These are phyloP conservation scores for Listronotus bonariensis DNA, from an alignment of 1,140 invertebrate genomes.

Conservation along the genomic window DNA sequence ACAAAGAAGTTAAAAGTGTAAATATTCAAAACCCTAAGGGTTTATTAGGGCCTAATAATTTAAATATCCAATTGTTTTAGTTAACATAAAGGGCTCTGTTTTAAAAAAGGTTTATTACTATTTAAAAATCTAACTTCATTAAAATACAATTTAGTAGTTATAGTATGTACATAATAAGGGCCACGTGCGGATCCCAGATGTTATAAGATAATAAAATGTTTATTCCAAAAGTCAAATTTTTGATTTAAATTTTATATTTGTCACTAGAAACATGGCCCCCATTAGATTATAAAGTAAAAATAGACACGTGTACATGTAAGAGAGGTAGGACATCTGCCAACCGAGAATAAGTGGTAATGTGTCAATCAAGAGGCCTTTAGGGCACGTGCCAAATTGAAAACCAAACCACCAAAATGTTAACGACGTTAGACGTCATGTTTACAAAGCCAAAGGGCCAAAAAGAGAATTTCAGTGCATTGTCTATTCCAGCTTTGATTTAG, in stretches of 20 bases:
- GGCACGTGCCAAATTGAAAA: constrained; percentile 27
- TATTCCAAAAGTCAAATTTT: constrained; percentile 15
- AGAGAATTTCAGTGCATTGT: constrained; percentile 18
- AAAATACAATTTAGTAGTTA: too few species aligned
- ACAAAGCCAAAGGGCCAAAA: constrained; percentile 19
- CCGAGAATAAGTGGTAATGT: constrained; percentile 28
- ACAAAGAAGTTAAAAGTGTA: too few species aligned
- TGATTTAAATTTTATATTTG: constrained; percentile 16
- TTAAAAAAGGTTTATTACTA: too few species aligned
- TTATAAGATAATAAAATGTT: constrained; percentile 1
- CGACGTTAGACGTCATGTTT: constrained; percentile 24
- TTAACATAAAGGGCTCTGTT: too few species aligned
- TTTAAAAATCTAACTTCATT: too few species aligned
- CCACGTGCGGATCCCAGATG: neutral
- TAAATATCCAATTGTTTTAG: too few species aligned
- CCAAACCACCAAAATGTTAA: constrained; percentile 24
- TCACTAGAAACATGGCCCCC: neutral
- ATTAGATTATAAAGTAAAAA: constrained; percentile 27
- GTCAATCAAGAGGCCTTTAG: constrained; percentile 18
- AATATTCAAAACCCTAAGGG: too few species aligned
- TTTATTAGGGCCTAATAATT: too few species aligned
- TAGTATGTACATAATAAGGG: constrained; percentile 1
- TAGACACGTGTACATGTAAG: constrained; percentile 21
- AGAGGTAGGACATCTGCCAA: constrained; percentile 20
- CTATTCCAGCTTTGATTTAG: constrained; percentile 22